These are phyloP conservation scores for Dinothrombium tinctorium DNA, from an alignment of 1,140 invertebrate genomes.

Conservation along the genomic window DNA sequence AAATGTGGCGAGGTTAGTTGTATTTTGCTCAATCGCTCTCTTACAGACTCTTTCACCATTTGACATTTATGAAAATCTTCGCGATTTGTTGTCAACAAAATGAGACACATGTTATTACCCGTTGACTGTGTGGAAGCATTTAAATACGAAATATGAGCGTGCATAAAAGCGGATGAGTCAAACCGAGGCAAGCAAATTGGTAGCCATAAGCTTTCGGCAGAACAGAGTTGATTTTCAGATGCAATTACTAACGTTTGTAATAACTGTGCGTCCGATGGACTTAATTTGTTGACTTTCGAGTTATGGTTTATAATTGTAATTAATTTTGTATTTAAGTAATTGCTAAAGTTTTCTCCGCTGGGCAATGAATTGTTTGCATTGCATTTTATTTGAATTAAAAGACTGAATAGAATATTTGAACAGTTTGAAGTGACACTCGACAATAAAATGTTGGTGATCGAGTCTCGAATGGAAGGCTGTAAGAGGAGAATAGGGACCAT, in stretches of 20 bases:
- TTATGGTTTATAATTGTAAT: constrained; percentile 9
- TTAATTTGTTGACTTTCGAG: constrained; percentile 5
- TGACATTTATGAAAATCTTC: constrained; percentile 13
- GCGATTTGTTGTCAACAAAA: constrained; percentile 9
- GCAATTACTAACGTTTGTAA: constrained; percentile 8
- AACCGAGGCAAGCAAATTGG: constrained; percentile 12
- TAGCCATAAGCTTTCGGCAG: constrained; percentile 12
- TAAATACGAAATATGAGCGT: constrained; percentile 12
- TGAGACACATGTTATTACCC: constrained; percentile 5
- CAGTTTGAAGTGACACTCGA: background rate
- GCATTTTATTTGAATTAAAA: constrained; percentile 2
- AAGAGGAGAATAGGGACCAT: constrained; percentile 8
- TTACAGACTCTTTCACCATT: constrained; percentile 1
- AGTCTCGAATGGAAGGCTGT: constrained; percentile 2
- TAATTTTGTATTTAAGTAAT: constrained; percentile 1
- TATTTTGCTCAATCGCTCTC: constrained; percentile 6
- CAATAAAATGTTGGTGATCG: constrained; percentile 7
- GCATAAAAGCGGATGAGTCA: constrained; percentile 9
- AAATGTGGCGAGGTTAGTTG: background rate
- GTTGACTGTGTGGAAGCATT: constrained; percentile 4
- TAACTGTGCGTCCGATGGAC: constrained; percentile 10
- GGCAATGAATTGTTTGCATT: background rate
- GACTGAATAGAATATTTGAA: constrained; percentile 4
- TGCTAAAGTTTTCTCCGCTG: background rate
- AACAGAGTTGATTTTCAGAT: constrained; percentile 5